Percentiles rank a stretch among this genome's conserved stretches.
phyloP scores from a whole-genome alignment of 2,113 vertebrate genomes.

The Fulmarus glacialis region DNA sequence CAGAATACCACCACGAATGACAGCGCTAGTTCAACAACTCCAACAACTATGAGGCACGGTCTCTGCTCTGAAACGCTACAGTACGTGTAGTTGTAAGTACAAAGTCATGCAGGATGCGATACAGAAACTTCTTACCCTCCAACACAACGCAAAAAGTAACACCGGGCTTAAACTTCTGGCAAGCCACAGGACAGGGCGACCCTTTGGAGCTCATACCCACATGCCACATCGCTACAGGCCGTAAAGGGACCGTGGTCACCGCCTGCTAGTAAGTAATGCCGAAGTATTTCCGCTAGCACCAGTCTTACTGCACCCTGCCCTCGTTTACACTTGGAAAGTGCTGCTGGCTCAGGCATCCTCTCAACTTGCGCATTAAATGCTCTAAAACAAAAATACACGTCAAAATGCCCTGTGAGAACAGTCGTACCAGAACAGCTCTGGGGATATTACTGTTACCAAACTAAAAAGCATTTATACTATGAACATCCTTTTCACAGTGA shows the following conservation, averaged over 20 bases:
- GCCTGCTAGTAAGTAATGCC: background rate
- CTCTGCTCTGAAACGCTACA: slow-evolving; percentile 34
- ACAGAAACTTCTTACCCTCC: slow-evolving; percentile 28
- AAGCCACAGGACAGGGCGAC: slow-evolving; percentile 27
- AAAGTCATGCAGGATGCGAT: background rate
- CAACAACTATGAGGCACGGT: slow-evolving; percentile 22
- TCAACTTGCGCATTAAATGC: background rate
- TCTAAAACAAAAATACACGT: background rate
- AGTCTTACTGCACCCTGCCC: background rate
- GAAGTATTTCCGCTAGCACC: background rate
- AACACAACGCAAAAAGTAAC: background rate
- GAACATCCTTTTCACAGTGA: slow-evolving; percentile 2
- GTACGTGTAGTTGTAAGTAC: slow-evolving; percentile 26
- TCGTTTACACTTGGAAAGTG: background rate
- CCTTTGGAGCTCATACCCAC: background rate
- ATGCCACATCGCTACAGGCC: background rate
- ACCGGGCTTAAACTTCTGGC: slow-evolving; percentile 1
- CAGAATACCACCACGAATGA: background rate
- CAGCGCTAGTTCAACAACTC: slow-evolving; percentile 15
- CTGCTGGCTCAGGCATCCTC: background rate
- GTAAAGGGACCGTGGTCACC: background rate
- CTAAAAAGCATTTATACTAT: background rate
- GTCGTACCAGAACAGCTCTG: background rate
- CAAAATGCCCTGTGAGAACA: background rate
- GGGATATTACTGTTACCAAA: background rate